Evolutionary conservation across 2,888 invertebrate species (phyloP), one percentile per base, ranked within the genome.

Genomic region (Tetramorium bicarinatum): DNA sequence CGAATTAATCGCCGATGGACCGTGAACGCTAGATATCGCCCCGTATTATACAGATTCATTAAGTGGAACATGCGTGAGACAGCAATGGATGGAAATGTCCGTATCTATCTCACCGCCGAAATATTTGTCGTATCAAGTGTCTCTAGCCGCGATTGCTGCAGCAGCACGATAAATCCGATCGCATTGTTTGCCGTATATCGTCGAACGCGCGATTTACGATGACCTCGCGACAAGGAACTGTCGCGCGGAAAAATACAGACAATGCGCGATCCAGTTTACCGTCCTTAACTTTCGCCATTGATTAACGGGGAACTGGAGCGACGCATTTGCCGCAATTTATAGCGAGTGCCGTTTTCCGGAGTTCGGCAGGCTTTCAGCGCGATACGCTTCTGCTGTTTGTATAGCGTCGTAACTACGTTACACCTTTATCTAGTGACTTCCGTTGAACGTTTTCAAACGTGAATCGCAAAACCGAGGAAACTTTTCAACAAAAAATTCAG

Each of bases 301-400:
- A 79, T 79, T 79, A 79, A 79, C 71, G 71, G 41, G 44, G 11
- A 71, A 71, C 47, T 47, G 69, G 71, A 59, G 71, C 69, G 69
- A 59, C 77, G 77, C 52, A 38, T 79, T 79, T 44, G 56, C 77
- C 77, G 44, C 69, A 79, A 79, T 79, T 79, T 79, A 79, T 79
- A 79, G 79, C 71, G 71, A 21, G 59, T n/a, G 44, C 34, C 71
- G 71, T 79, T 79, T 79, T 71, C 79, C 79, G 71, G 79, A 79
- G 79, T 79, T 79, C 79, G 71, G 21, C 79, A 71, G 71, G 66
- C 79, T 79, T 71, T 79, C 79, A 59, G 4, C 69, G 79, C n/a
- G 56, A 79, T 69, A 44, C 59, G 44, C 34, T 79, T 79, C 71
- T 71, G 54, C 38, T 79, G 79, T 79, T 79, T 59, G 79, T 54